These are phyloP conservation scores for Lepidurus couesii DNA, from an alignment of 1,140 invertebrate species.

Conservation along the genomic window DNA sequence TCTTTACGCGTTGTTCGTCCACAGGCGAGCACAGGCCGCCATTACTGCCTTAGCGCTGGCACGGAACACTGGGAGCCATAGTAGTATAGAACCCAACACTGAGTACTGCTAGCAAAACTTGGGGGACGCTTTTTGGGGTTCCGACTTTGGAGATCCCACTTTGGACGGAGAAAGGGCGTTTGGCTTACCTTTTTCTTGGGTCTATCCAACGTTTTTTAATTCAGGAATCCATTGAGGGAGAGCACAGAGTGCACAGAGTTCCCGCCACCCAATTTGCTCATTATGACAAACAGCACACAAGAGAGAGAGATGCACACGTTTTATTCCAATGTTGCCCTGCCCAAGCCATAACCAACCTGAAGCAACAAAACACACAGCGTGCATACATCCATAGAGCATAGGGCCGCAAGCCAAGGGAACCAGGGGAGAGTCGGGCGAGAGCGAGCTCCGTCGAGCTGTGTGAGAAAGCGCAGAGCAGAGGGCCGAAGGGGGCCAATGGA, in stretches of 20 bases:
- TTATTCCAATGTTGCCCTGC: slow-evolving; percentile 21
- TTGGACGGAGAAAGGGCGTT: no score
- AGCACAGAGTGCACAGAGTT: neutral
- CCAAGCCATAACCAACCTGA: slow-evolving; percentile 21
- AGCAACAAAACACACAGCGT: slow-evolving; percentile 21
- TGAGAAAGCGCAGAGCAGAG: slow-evolving; percentile 6
- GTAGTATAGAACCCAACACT: neutral
- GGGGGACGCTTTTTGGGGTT: neutral
- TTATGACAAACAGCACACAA: neutral
- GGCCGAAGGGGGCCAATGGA: neutral
- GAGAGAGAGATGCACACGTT: slow-evolving; percentile 12
- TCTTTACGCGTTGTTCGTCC: neutral
- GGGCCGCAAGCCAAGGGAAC: slow-evolving; percentile 11
- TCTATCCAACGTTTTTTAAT: neutral
- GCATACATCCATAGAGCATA: slow-evolving; percentile 22
- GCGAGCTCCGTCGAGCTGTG: neutral
- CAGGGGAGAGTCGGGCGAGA: neutral
- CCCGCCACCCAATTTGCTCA: neutral
- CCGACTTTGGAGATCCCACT: no score
- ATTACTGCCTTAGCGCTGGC: slow-evolving; percentile 20
- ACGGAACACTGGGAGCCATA: neutral
- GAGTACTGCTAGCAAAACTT: neutral
- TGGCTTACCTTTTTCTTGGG: neutral
- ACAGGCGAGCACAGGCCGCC: slow-evolving; percentile 5
- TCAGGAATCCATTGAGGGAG: neutral